These are phyloP conservation scores for Agriopis leucophaearia DNA, from an alignment of 2,888 invertebrate species.

Conservation along the genomic window DNA sequence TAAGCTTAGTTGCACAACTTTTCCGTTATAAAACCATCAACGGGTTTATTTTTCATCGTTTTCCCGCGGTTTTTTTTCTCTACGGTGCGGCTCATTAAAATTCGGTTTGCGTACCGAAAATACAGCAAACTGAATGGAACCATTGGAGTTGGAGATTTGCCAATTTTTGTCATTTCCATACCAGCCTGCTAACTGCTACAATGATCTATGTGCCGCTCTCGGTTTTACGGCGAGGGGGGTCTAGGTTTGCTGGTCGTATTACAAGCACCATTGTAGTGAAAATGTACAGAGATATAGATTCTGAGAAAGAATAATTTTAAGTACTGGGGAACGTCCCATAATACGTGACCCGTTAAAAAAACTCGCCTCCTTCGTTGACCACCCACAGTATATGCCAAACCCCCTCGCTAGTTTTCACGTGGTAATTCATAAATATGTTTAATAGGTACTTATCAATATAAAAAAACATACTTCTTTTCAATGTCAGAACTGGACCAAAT, in stretches of 20 bases:
- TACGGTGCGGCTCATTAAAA: conserved; percentile 69
- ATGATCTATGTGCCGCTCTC: conserved; percentile 48
- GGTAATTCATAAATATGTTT: no score
- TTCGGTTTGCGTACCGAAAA: conserved; percentile 73
- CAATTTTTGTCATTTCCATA: conserved; percentile 73
- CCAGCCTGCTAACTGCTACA: conserved; percentile 43
- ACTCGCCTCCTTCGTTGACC: no score
- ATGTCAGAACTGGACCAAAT: no score
- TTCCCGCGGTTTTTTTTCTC: conserved; percentile 41
- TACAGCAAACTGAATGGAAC: conserved; percentile 67
- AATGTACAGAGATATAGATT: background rate
- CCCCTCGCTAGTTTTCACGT: no score
- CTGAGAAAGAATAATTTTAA: background rate
- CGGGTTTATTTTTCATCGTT: conserved; percentile 47
- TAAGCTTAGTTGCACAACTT: background rate
- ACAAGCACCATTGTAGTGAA: conserved; percentile 2
- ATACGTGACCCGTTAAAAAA: no score
- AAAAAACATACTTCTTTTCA: no score
- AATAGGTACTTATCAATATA: no score
- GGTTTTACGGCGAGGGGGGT: conserved; percentile 38
- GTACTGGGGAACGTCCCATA: background rate
- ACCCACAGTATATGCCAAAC: no score
- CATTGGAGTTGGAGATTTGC: conserved; percentile 71
- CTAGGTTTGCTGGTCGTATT: conserved; percentile 48
- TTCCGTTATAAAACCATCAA: conserved; percentile 36